Conservation (phyloP, 1,140 invertebrate genomes). For the Caenorhabditis brenneri region DNA sequence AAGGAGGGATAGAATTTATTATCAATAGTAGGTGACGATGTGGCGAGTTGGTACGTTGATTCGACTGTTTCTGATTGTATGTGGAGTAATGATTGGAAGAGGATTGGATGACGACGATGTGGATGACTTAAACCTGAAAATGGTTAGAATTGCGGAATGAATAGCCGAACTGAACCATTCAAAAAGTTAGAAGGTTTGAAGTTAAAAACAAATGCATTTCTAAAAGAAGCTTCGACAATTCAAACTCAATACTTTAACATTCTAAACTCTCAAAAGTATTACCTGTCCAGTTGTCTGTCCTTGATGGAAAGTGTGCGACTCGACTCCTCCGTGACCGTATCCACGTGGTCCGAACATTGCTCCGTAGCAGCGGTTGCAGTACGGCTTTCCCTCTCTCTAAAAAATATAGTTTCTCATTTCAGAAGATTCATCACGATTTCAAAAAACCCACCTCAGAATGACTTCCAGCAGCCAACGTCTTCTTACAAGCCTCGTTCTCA, state of each 20-base stretch:
- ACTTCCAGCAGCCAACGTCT: constrained; percentile 83
- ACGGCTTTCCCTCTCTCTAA: constrained; percentile 87
- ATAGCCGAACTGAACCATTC: neutral
- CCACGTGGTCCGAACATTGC: constrained; percentile 79
- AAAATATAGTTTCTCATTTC: constrained; percentile 2
- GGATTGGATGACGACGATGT: neutral
- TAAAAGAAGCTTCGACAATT: too few relatives aligned
- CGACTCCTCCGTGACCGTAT: constrained; percentile 68
- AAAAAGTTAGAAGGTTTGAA: neutral
- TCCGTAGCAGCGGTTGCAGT: constrained; percentile 88
- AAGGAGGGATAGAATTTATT: neutral
- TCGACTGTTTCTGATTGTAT: constrained; percentile 12
- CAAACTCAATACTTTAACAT: neutral
- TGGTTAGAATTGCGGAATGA: neutral
- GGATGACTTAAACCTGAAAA: constrained; percentile 32
- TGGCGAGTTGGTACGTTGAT: constrained; percentile 7
- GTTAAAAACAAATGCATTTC: too few relatives aligned
- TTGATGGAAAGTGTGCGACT: constrained; percentile 65
- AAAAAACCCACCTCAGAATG: constrained; percentile 84
- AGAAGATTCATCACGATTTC: neutral
- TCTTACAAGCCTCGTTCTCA: constrained; percentile 81
- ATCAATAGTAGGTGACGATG: constrained; percentile 37
- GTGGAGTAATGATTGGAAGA: neutral
- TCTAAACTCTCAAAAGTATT: neutral
- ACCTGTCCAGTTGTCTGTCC: constrained; percentile 73